Evolutionary conservation across 2,113 vertebrate species (phyloP), one percentile per base, ranked within the genome.

Genomic region (Sapajus apella): DNA sequence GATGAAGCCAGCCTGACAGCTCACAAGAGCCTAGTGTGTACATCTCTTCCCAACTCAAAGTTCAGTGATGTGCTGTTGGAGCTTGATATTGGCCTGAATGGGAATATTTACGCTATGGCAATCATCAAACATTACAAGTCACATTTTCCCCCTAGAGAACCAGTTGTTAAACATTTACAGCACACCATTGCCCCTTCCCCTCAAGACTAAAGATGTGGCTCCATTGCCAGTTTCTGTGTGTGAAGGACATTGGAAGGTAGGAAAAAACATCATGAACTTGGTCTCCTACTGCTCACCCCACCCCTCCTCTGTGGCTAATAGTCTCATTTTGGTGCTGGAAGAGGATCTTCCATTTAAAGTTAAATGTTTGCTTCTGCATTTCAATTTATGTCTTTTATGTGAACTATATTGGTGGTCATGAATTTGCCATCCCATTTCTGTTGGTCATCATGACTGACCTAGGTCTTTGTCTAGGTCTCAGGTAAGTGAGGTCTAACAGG

Each of bases 191-290:
- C 43, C 16, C 6, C 2, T 13, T 32, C 43, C 23, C 21, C 6
- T 73, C n/a, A 68, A 92, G 85, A n/a, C n/a, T 76, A 87, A 76
- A 58, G 23, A 3, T 30, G 8, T 76, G 18, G 8, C 4, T 66
- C 27, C 16, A 30, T 11, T 55, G 23, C 4, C 4, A 35, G 17
- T 12, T 25, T n/a, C 0, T 37, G 13, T 75, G 13, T 66, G 5
- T 12, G 0, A 25, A 32, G 5, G n/a, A 18, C 35, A 25, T 30
- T 21, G 2, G 3, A 5, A 8, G 2, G 6, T 14, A 32, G 30
- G 8, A 47, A 27, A 66, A 66, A n/a, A 20, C 4, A n/a, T n/a
- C 23, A 40, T 25, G 5, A 30, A 64, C 61, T 64, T 64, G 27
- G 43, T n/a, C 25, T 77, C 40, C 40, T 47, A 4, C 17, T 43